phyloP scores from a whole-genome alignment of 2,888 invertebrate genomes.

The Napeogenes sylphis region DNA sequence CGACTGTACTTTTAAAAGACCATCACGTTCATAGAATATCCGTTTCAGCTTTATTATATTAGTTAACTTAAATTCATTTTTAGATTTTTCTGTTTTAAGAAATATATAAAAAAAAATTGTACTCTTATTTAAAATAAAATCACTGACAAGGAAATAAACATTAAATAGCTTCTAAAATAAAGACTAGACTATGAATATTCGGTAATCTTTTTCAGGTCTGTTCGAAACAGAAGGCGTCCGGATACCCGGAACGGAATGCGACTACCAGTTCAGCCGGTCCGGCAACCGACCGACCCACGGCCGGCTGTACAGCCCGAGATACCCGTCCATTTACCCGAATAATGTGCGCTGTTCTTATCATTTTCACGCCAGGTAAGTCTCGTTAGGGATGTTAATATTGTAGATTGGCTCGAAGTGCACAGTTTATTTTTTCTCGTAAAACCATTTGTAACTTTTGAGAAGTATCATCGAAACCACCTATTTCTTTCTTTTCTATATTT shows the following conservation, averaged over 20 bases:
- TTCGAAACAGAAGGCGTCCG: conserved; percentile 89
- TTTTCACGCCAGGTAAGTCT: conserved; percentile 87
- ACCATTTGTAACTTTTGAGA: no score
- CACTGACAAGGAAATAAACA: neutral
- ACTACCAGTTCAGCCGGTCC: conserved; percentile 89
- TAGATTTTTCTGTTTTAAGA: no score
- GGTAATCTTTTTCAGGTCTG: conserved; percentile 75
- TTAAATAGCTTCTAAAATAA: neutral
- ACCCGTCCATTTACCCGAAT: conserved; percentile 96
- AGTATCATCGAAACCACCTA: no score
- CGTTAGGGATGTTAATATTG: neutral
- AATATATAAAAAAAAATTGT: no score
- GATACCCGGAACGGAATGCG: conserved; percentile 86
- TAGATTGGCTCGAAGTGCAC: no score
- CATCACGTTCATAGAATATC: no score
- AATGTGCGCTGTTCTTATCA: conserved; percentile 93
- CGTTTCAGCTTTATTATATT: no score
- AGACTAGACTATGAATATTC: neutral
- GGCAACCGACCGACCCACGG: conserved; percentile 84
- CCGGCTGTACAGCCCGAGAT: conserved; percentile 93
- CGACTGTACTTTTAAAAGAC: no score
- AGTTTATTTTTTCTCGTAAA: no score
- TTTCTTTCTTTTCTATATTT: no score
- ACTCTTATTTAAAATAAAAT: neutral
- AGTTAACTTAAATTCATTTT: no score